Evolutionary conservation across 2,888 invertebrate genomes (phyloP).

Genomic region (Thelaira solivaga): DNA sequence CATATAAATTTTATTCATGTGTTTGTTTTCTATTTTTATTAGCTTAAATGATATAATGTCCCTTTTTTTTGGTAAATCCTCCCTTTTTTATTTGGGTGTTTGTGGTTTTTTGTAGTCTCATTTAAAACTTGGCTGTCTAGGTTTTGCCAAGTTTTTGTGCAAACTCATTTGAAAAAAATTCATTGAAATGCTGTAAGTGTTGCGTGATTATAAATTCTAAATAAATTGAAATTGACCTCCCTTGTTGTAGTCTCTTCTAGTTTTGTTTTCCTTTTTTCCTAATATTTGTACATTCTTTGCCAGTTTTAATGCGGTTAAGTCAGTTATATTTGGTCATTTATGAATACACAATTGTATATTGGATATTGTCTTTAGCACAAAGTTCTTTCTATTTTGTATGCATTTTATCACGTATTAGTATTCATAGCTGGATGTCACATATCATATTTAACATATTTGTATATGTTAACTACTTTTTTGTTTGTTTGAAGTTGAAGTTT

Average conservation of each 20-base stretch:
- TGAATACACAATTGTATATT: background rate
- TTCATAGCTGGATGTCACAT: constrained; percentile 72
- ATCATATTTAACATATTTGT: constrained; percentile 65
- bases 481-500: background rate
- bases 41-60: constrained; percentile 26
- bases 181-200: constrained; percentile 51
- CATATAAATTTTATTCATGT: constrained; percentile 24
- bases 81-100: background rate
- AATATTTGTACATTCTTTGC: constrained; percentile 31
- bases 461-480: constrained; percentile 23
- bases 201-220: constrained; percentile 54
- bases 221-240: constrained; percentile 57
- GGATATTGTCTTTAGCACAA: background rate
- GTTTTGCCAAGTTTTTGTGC: constrained; percentile 29
- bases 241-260: background rate
- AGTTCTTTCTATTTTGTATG: constrained; percentile 6
- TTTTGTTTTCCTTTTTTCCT: too few species aligned
- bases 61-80: background rate
- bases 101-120: background rate
- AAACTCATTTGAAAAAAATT: constrained; percentile 6
- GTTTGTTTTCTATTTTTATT: constrained; percentile 35
- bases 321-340: constrained; percentile 34
- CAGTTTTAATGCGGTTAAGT: constrained; percentile 49
- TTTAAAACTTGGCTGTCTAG: background rate
- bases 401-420: constrained; percentile 67